Evolutionary conservation across 2,888 invertebrate genomes (phyloP).

Genomic region (Sussaba pulchella): DNA sequence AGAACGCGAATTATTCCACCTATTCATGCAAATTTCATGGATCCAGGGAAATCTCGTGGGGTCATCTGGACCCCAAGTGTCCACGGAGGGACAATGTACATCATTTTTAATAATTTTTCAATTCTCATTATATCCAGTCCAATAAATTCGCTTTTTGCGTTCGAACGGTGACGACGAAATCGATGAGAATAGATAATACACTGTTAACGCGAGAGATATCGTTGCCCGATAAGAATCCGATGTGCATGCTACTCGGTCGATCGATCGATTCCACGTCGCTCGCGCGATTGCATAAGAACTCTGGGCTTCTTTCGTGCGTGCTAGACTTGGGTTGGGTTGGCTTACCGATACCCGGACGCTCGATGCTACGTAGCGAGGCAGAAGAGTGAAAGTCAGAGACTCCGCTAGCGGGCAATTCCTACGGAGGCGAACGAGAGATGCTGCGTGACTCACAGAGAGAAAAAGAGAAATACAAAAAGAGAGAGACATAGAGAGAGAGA

Average conservation of each 20-base stretch:
- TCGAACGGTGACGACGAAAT: slow-evolving; percentile 17
- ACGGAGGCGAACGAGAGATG: slow-evolving; percentile 68
- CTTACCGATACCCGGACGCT: slow-evolving; percentile 42
- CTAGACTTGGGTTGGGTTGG: slow-evolving; percentile 52
- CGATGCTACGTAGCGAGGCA: slow-evolving; percentile 53
- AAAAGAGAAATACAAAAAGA: slow-evolving; percentile 17
- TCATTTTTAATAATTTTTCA: no score
- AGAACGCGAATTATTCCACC: no score
- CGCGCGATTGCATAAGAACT: slow-evolving; percentile 60
- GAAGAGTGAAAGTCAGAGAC: slow-evolving; percentile 71
- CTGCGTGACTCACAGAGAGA: slow-evolving; percentile 68
- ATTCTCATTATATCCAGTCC: no score
- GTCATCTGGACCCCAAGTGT: no score
- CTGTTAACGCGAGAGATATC: slow-evolving; percentile 63
- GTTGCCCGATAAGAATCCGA: slow-evolving; percentile 56
- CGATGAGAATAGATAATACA: slow-evolving; percentile 48
- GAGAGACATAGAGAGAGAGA: background rate
- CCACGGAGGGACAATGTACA: no score
- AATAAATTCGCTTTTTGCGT: no score
- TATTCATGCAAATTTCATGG: no score
- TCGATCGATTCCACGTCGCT: slow-evolving; percentile 54
- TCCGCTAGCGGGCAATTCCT: slow-evolving; percentile 63
- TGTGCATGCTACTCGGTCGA: slow-evolving; percentile 51
- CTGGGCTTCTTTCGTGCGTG: slow-evolving; percentile 65
- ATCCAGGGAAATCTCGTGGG: no score